Evolutionary conservation across 1,140 invertebrate genomes (phyloP).

Genomic region (Lepidurus packardi): DNA sequence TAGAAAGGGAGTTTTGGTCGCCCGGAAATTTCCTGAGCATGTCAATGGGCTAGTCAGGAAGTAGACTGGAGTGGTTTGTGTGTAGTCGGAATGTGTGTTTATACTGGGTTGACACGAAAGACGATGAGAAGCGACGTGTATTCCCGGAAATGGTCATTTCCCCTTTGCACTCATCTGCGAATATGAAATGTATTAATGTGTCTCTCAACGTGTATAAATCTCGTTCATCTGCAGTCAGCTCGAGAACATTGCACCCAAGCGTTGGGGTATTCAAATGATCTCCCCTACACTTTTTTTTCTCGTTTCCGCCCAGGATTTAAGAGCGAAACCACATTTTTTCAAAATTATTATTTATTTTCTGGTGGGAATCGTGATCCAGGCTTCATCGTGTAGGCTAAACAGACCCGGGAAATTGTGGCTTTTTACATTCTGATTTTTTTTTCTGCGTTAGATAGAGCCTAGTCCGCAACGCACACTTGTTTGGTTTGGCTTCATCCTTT

Average conservation of each 20-base stretch:
- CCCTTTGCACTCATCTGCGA: neutral
- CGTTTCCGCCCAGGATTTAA: too few species aligned
- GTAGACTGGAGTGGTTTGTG: conserved; percentile 20
- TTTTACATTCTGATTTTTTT: neutral
- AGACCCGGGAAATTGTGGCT: neutral
- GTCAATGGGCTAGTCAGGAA: conserved; percentile 15
- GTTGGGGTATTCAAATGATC: too few species aligned
- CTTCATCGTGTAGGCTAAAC: too few species aligned
- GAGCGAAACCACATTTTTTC: too few species aligned
- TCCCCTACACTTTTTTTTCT: too few species aligned
- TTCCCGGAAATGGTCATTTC: neutral
- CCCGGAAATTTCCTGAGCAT: conserved; percentile 13
- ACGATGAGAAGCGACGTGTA: neutral
- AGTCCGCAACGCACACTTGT: neutral
- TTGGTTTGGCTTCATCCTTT: neutral
- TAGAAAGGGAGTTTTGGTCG: neutral
- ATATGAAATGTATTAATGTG: neutral
- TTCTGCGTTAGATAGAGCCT: neutral
- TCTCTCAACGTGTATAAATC: too few species aligned
- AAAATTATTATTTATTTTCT: too few species aligned
- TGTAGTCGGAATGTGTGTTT: conserved; percentile 10
- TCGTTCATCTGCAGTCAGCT: too few species aligned
- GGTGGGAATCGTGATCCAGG: too few species aligned
- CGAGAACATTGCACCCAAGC: too few species aligned
- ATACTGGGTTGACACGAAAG: conserved; percentile 9